Base-by-base conservation (phyloP, 2,113 vertebrate genomes). In the Labeo catla region DNA sequence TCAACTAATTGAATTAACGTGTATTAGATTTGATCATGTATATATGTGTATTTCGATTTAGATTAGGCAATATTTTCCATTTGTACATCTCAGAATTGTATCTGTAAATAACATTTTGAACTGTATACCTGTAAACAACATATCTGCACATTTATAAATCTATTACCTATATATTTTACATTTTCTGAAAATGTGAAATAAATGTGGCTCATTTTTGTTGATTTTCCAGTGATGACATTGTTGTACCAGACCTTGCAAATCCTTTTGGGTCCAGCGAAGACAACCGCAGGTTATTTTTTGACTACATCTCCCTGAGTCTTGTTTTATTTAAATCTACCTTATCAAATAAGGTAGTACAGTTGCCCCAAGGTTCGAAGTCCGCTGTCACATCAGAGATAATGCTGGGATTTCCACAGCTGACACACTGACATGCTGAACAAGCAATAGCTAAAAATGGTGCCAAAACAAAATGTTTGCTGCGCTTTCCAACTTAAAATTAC, bases 211-310 rank as follows among this genome's bases (percentile, higher is more conserved):
- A 2, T 59, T 59, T 66, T 59, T 61, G 34, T 57, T 66, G n/a
- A 50, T 81, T 66, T 70, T 59, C 36, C 57, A 84, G 68, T n/a
- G 68, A 84, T 16, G 82, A n/a, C 4, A 9, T 72, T 2, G 19
- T 80, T 6, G 36, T 2, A 19, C 50, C 93, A 52, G 84, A 84
- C 15, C 50, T 84, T 39, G 36, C 81, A 54, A 94, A 95, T 90
- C 94, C 94, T 21, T 95, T 95, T 79, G 91, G 91, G 19, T 86
- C 91, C 36, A 86, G 90, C 72, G 93, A 93, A 49, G 91, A 94
- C 59, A 89, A 92, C n/a, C 92, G 88, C 85, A 90, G 90, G 94
- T 95, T 72, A 92, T 21, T 4, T 50, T 50, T 50, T 36, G 61
- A 66, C 7, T 73, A 23, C 13, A n/a, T 13, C 28, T 52, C 47